Evolutionary conservation across 1,140 invertebrate species (phyloP), one percentile per base, ranked within the genome.

Genomic region (Nasonia giraulti): DNA sequence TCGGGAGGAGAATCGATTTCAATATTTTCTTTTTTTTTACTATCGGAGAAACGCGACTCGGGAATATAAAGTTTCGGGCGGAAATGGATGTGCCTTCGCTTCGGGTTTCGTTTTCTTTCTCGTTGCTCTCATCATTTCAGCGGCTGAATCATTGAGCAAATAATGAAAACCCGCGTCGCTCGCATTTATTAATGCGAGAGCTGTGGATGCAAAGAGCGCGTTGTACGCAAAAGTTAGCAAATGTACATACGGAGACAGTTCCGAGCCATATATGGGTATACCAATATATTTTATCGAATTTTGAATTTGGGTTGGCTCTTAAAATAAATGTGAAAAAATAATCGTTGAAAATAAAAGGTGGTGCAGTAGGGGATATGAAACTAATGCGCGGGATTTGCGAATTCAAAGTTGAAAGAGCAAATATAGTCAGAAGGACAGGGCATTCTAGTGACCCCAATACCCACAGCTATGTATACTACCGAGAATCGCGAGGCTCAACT

Each of bases 381-480:
- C 4, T 31, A 27, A 10, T 71, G 23, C 4, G 12, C 3, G 10
- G 66, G 20, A 68, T 11, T 69, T 69, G 20, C 12, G 12, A 71
- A 71, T 31, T 71, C 12, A 31, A 27, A 71, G 31, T 71, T 33
- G 12, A 33, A 27, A 71, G 69, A 31, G 31, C 17, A n/a, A 31
- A 31, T 71, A 31, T 31, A 71, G 69, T 33, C 7, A 75, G 73
- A 44, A 75, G 73, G 73, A 44, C 73, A n/a, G 31, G 31, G 27
- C 73, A 75, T 37, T 44, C 73, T 20, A 44, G 73, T 75, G 33
- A 75, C 73, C 73, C 73, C 73, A 44, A 75, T 75, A 40, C 17
- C 44, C 20, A 37, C 55, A 7, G 55, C 55, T n/a, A 62, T 44
- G 7, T 44, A 44, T 7, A 8, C 0, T n/a, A 40, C 11, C 14